These are phyloP conservation scores for Atta cephalotes DNA, from an alignment of 1,140 invertebrate species.

Conservation along the genomic window DNA sequence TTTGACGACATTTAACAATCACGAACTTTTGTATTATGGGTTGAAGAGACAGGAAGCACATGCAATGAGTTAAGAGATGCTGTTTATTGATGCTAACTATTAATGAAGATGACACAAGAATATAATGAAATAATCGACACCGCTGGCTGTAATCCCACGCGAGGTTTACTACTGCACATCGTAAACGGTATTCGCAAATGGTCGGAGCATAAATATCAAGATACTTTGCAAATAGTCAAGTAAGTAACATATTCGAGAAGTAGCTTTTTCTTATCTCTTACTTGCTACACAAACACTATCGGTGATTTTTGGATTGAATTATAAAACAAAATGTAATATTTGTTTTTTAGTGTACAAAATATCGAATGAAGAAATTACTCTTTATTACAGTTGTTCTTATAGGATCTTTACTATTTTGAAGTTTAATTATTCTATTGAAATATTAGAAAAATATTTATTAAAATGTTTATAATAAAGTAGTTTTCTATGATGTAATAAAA, in stretches of 20 bases:
- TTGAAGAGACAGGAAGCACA: neutral
- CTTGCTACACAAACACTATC: neutral
- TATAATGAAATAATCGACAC: slow-evolving; percentile 34
- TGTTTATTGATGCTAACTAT: slow-evolving; percentile 19
- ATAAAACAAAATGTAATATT: neutral
- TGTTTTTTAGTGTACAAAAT: neutral
- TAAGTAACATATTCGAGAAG: slow-evolving; percentile 5
- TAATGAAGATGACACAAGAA: slow-evolving; percentile 40
- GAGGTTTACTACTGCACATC: slow-evolving; percentile 39
- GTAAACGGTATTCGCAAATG: slow-evolving; percentile 46
- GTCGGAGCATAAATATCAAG: slow-evolving; percentile 55
- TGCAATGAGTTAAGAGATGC: slow-evolving; percentile 20
- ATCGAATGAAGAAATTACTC: neutral
- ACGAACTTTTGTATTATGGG: neutral
- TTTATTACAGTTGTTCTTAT: neutral
- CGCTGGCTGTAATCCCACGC: slow-evolving; percentile 12
- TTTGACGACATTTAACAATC: slow-evolving; percentile 24
- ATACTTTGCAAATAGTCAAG: slow-evolving; percentile 53
- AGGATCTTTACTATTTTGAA: neutral
- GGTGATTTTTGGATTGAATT: neutral
- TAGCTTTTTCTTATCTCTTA: neutral
- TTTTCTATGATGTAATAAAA: neutral
- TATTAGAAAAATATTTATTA: slow-evolving; percentile 4
- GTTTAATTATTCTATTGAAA: neutral
- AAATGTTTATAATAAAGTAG: neutral